Evolutionary conservation across 2,113 vertebrate genomes (phyloP), one percentile per base, ranked within the genome.

Genomic region (Archocentrus centrarchus): DNA sequence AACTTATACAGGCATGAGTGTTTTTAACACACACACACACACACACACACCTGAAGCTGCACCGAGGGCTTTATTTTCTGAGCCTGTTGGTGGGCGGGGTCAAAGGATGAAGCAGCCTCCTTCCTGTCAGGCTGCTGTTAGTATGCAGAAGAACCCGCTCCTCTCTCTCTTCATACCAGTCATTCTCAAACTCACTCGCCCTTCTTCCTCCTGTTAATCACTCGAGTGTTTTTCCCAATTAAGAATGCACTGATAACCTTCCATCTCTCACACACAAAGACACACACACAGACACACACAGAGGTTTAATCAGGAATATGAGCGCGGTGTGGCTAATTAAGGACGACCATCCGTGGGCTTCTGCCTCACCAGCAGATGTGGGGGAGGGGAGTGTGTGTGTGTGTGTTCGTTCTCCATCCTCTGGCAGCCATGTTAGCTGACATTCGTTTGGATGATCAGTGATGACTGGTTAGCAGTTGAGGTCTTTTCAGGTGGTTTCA

Each of bases 221-320:
- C 89, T 77, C n/a, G 24, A 93, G 88, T 90, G 89, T 92, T 93
- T 93, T 92, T 84, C 87, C 87, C 92, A 94, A 94, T 93, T 95
- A 94, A 94, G 86, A 82, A 88, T 90, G 84, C 82, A 84, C 88
- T 88, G 92, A 91, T 91, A 92, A 91, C 88, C 90, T 86, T 84
- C 88, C 76, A 82, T 88, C 89, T 57, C 81, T 59, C 81, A 2
- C 35, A 7, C 35, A 7, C 35, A 7, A 7, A 2, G 7, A 37
- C 35, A 37, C 6, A 37, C 35, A 37, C 63, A 57, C 84, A 39
- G 82, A 66, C 79, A 66, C 86, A 77, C 75, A 75, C 73, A 61
- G 53, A 11, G 62, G 80, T 89, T 88, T 93, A 93, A 93, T 93
- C 92, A 92, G 86, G 87, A 88, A 84, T 83, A 91, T 88, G 88